Evolutionary conservation across 2,797 vertebrate species (phyloP), one percentile per base, ranked within the genome.

Genomic region (Graptemys geographica): DNA sequence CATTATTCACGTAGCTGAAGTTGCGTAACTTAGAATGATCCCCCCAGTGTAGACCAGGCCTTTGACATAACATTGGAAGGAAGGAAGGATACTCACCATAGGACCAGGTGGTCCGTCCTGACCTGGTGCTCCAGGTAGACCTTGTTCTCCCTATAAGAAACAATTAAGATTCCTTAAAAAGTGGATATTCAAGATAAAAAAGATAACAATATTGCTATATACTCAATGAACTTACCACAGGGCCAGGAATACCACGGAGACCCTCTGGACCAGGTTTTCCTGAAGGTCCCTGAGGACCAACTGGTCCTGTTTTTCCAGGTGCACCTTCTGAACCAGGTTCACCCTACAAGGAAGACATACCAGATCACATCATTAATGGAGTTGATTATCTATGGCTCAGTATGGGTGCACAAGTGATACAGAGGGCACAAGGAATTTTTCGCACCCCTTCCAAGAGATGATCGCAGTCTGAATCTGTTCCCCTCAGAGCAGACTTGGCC

Each of bases 251-350:
- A 94, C 99, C 99, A 81, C 99, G 98, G 28, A 99, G 98, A 97
- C 99, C 99, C 95, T 99, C 99, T 51, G 99, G 99, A 87, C 99
- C 99, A 15, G 99, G 98, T 94, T 99, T 99, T 94, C 99, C 99
- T n/a, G 99, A 51, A 84, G 99, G 99, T 78, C 99, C 99, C 92
- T 99, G 99, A 37, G 99, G 99, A 81, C 99, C 99, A n/a, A 99
- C 99, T 0, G 99, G 99, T 52, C 99, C 99, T 4, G 99, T 99
- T 98, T 99, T 99, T 74, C 99, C 99, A 59, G 99, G 97, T 72
- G 99, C 99, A 55, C 99, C 99, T 97, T 99, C 99, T 1, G 99
- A 83, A 74, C 99, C 99, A 87, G 99, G 96, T 96, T 99, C 99
- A 90, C 99, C 99, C 99, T 99, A 96, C 28, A 84, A 95, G 90